Evolutionary conservation across 2,113 vertebrate genomes (phyloP).

Genomic region (Gorsachius goisagi): DNA sequence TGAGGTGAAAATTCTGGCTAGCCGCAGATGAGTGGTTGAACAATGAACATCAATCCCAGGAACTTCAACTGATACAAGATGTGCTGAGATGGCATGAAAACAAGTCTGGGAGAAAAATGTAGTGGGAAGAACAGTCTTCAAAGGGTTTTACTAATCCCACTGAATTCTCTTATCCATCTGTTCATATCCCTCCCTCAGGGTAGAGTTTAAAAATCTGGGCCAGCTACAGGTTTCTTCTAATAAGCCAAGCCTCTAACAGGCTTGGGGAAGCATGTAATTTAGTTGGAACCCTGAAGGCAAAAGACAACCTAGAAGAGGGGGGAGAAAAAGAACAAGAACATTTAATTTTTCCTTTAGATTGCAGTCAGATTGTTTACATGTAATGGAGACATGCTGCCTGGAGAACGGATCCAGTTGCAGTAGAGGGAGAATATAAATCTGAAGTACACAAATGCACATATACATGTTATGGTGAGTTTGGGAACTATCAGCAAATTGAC

Average conservation of each 20-base stretch:
- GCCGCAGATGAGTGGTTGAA: background rate
- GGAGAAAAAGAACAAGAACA: background rate
- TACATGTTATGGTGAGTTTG: accelerated
- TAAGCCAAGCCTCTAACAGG: conserved; percentile 34
- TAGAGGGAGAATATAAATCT: background rate
- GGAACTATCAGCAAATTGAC: background rate
- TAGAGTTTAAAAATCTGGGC: conserved; percentile 20
- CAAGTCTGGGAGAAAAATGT: background rate
- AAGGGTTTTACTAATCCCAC: conserved; percentile 54
- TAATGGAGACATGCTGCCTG: background rate
- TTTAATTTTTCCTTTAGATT: background rate
- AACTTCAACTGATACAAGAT: background rate
- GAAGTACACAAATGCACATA: background rate
- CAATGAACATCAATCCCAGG: background rate
- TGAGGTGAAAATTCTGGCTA: background rate
- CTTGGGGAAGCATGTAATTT: conserved; percentile 26
- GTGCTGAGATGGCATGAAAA: conserved; percentile 20
- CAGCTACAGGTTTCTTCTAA: conserved; percentile 48
- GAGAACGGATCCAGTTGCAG: background rate
- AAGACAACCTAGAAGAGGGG: background rate
- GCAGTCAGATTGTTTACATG: background rate
- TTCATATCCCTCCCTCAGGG: conserved; percentile 24
- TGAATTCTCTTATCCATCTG: conserved; percentile 51
- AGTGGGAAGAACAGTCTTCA: conserved; percentile 38
- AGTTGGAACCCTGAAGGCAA: background rate